Percentiles rank a stretch among this genome's conserved stretches.
Conservation (phyloP, 2,888 invertebrate species). For the Elegia similella region DNA sequence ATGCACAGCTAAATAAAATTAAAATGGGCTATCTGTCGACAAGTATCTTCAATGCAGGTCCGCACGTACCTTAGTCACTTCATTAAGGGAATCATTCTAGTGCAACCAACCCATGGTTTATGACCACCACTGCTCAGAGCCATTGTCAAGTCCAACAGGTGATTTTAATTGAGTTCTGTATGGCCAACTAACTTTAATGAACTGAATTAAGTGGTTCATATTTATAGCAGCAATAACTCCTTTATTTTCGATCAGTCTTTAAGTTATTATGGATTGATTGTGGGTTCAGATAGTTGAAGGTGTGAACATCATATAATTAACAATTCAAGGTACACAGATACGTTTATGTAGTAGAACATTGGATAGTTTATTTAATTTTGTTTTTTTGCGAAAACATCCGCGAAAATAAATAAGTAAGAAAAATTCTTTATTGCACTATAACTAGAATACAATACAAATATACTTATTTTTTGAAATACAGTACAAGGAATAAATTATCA, state of each 20-base stretch:
- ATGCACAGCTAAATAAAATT: conserved; percentile 28
- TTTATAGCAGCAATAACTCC: conserved; percentile 24
- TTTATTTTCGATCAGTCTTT: neutral
- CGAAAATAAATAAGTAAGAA: too few relatives aligned
- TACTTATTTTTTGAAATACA: too few relatives aligned
- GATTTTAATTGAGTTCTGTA: conserved; percentile 58
- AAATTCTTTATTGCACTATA: too few relatives aligned
- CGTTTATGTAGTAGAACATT: neutral
- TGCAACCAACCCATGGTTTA: conserved; percentile 45
- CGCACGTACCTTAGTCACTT: conserved; percentile 45
- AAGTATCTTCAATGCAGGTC: conserved; percentile 2
- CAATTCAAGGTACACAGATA: neutral
- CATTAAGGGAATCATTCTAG: conserved; percentile 61
- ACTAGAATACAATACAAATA: too few relatives aligned
- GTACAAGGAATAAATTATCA: too few relatives aligned
- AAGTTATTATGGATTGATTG: neutral
- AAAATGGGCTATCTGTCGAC: conserved; percentile 15
- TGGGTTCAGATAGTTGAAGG: neutral
- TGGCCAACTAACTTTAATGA: conserved; percentile 31
- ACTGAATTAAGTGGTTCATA: conserved; percentile 34
- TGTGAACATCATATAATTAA: neutral
- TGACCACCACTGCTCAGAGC: conserved; percentile 46
- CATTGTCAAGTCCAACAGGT: conserved; percentile 54
- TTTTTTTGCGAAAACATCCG: too few relatives aligned
- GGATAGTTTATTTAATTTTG: too few relatives aligned